Evolutionary conservation across 2,888 invertebrate genomes (phyloP), one percentile per base, ranked within the genome.

Genomic region (Drosophila helvetica): DNA sequence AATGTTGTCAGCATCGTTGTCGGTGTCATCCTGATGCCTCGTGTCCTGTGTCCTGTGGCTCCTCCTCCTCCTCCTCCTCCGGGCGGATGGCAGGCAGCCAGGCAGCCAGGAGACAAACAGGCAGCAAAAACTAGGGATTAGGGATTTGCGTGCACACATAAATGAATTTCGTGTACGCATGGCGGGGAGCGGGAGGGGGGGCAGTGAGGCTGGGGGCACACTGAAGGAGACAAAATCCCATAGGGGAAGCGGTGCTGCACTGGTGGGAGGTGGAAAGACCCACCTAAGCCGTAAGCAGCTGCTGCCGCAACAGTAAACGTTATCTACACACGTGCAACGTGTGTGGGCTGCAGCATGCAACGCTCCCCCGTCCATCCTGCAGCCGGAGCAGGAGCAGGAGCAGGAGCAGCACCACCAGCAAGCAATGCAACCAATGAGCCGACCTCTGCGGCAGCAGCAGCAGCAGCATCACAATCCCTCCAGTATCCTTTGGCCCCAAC

Each of bases 81-180:
- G 9, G 10, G 4, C 38, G 27, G 27, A 8, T 27, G 27, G 27
- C 27, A 27, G 27, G 8, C 6, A 27, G 45, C 46, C 48, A 51
- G 61, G 50, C 22, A 15, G 43, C 33, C 50, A 52, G 61, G 62
- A 61, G 64, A 79, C 78, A 78, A 82, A 80, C 84, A 86, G 84
- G 77, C 69, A 79, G 86, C 83, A 83, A 83, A 86, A 83, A 83
- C 83, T 86, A 86, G 68, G 87, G 85, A 88, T 85, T 85, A 86
- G 87, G 85, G 85, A 85, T 85, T 85, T 85, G 85, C 85, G 88
- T 85, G 85, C 88, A 85, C 85, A 84, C 85, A 84, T 84, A 85
- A 85, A 85, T 85, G 85, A 85, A 85, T 85, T 85, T 88, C 80
- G 88, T 83, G 86, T 78, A 85, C 86, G 86, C 88, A 86, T 68